Evolutionary conservation across 2,888 invertebrate species (phyloP), one percentile per base, ranked within the genome.

Genomic region (Enchytraeus crypticus): DNA sequence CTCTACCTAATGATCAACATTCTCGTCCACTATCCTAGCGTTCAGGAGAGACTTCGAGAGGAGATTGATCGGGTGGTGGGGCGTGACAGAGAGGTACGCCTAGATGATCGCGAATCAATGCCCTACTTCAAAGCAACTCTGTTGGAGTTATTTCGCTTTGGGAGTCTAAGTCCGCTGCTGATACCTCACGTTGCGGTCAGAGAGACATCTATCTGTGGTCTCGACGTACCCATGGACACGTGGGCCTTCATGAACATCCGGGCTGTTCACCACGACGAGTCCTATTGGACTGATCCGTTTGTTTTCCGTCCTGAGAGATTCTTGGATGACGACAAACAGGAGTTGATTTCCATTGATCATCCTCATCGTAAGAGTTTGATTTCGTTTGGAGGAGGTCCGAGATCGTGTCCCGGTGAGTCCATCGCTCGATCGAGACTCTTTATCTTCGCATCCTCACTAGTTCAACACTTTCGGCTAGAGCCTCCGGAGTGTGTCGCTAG

Each of bases 241-340:
- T 46, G 53, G 73, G 71, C 73, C 1, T 72, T 73, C 61, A 71
- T 73, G 5, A 74, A 73, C 59, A 63, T 72, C 3, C 71, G 73
- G 71, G 66, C 71, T 3, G 43, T 71, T 23, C 73, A 73, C 53
- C 74, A 73, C 59, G 70, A 72, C 60, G 65, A 68, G 8, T 57
- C 47, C n/a, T 66, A 69, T 38, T 74, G 73, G 63, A 26, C 23
- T 3, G 56, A 63, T 34, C 63, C 63, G 3, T 51, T 43, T 45
- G 23, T 27, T 27, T 63, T 63, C 51, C 32, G 46, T 11, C 63
- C 63, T 21, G 47, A 53, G 30, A 27, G 63, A 14, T 63, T 63
- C 46, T n/a, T 63, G 45, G 45, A 59, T 53, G 21, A 18, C 1
- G 46, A 53, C 4, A 32, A 29, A 14, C 33, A 33, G 14, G 11